Conservation (phyloP, 2,797 vertebrate genomes). For the Centropyge bicolor region DNA sequence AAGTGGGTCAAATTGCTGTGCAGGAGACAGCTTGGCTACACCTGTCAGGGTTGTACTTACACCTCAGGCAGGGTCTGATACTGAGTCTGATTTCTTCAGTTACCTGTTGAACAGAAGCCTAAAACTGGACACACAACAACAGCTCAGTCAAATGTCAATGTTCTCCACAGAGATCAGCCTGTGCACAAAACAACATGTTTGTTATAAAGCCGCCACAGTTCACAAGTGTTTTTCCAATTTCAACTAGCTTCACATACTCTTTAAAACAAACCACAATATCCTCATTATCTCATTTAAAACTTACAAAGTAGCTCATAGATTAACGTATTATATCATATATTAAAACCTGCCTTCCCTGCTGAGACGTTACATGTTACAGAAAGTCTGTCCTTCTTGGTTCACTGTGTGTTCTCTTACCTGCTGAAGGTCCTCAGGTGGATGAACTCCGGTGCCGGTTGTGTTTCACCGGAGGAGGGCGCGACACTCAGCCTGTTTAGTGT, state of each 20-base stretch:
- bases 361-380: too few species aligned
- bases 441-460: neutral
- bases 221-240: neutral
- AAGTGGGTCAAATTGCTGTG: constrained; percentile 60
- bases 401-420: constrained; percentile 37
- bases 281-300: neutral
- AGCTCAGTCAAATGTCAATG: neutral
- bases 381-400: neutral
- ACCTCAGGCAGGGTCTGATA: constrained; percentile 32
- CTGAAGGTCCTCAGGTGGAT: constrained; percentile 11
- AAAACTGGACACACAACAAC: constrained; percentile 3
- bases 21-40: constrained; percentile 42
- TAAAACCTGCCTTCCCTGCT: too few species aligned
- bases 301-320: neutral
- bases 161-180: neutral
- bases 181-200: neutral
- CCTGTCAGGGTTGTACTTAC: constrained; percentile 38
- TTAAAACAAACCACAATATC: neutral
- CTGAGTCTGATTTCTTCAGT: constrained; percentile 30
- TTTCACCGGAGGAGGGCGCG: constrained; percentile 26
- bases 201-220: neutral
- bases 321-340: too few species aligned
- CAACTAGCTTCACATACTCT: neutral
- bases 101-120: neutral
- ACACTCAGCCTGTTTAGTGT: constrained; percentile 42